Evolutionary conservation across 2,888 invertebrate genomes (phyloP), one percentile per base, ranked within the genome.

Genomic region (Chrysina gloriosa): DNA sequence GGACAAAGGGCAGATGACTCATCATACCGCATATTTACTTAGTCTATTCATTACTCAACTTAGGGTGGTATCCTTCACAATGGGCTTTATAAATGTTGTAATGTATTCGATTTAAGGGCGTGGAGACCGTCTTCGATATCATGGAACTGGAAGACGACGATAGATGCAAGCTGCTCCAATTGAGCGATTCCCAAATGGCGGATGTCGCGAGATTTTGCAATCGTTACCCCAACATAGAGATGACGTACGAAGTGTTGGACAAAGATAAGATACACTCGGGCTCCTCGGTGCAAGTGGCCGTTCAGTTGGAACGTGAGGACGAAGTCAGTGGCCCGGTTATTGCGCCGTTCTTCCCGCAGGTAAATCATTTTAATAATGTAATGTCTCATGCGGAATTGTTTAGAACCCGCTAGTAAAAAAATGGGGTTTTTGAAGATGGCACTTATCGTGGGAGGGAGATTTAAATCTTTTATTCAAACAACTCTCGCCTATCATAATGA

Each of bases 171-270:
- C 84, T 95, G 45, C 81, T 94, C 63, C 93, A 93, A 76, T 85
- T 99, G 64, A 89, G 89, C 0, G 93, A 97, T 68, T 80, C 87
- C 0, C 95, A 99, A 85, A 96, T 98, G 94, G 95, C 95, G 0
- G 99, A 99, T 81, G 98, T 99, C 0, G 99, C 98, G 0, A 88
- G 95, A 36, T 99, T 99, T 88, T 99, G 98, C 83, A 99, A 99
- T 85, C 88, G 98, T 14, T 99, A 99, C 83, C 99, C 99, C 0
- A 98, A 98, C 82, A 98, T 99, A 71, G 98, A 99, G 80, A 89
- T 98, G 80, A 92, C 90, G 0, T 97, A 96, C 76, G 95, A 98
- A 84, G 93, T 98, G 1, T 85, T 90, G 65, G 92, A 94, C 70
- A 92, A 92, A 77, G 93, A 95, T 69, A 86, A 86, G 70, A 87